Evolutionary conservation across 2,113 vertebrate genomes (phyloP).

Genomic region (human (Homo sapiens)): DNA sequence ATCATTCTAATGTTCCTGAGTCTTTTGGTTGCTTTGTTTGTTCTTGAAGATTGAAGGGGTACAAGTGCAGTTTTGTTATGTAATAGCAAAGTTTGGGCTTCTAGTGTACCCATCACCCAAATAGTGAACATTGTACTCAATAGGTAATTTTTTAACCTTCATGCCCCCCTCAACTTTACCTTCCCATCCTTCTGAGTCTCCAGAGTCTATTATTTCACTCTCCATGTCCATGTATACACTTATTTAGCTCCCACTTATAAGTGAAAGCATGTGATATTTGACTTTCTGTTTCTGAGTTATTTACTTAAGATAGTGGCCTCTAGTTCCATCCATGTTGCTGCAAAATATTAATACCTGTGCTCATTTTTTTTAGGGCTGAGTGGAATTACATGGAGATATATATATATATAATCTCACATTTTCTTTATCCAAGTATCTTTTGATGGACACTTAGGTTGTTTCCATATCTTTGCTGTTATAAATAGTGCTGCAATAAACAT

Average conservation of each 20-base stretch:
- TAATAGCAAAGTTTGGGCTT: neutral
- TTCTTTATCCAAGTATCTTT: too few species aligned
- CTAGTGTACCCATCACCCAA: neutral
- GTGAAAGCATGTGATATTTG: neutral
- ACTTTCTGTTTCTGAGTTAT: neutral
- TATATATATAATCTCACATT: too few species aligned
- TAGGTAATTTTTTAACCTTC: neutral
- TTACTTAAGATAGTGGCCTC: neutral
- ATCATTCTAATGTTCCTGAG: neutral
- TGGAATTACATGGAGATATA: neutral
- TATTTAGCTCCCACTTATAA: neutral
- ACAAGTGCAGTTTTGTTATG: neutral
- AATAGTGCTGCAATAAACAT: neutral
- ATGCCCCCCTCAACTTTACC: neutral
- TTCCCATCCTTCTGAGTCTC: neutral
- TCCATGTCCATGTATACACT: neutral
- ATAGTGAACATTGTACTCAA: neutral
- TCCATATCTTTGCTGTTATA: neutral
- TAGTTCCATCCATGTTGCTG: neutral
- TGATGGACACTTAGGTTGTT: too few species aligned
- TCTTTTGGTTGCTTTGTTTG: neutral
- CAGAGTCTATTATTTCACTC: neutral
- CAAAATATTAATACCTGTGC: neutral
- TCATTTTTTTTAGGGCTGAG: neutral
- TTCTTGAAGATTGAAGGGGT: neutral